Conservation (phyloP, 2,888 invertebrate genomes). For the Euproctis similis region DNA sequence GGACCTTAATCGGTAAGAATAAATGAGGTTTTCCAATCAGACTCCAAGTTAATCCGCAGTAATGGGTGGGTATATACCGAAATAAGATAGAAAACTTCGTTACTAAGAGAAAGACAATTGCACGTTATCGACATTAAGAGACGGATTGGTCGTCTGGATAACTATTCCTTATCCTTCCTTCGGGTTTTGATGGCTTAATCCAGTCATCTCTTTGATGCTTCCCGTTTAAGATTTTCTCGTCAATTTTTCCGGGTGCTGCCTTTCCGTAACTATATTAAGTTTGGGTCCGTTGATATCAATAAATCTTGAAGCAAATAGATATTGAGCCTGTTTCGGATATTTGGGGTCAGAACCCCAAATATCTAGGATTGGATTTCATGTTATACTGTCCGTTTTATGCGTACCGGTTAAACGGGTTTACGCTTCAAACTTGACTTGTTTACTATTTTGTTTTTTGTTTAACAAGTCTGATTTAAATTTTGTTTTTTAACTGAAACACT, state of each 20-base stretch:
- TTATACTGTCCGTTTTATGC: slow-evolving; percentile 1
- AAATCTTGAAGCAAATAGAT: slow-evolving; percentile 19
- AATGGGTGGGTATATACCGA: slow-evolving; percentile 6
- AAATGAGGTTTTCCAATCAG: slow-evolving; percentile 18
- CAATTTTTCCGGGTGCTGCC: slow-evolving; percentile 18
- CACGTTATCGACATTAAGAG: slow-evolving; percentile 9
- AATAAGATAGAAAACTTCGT: slow-evolving; percentile 10
- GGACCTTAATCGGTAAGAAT: background rate
- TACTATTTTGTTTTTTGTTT: no score
- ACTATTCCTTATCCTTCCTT: slow-evolving; percentile 10
- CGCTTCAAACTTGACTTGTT: no score
- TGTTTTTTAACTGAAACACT: no score
- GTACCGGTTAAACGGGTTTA: background rate
- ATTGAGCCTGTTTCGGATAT: slow-evolving; percentile 12
- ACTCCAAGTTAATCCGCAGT: slow-evolving; percentile 6
- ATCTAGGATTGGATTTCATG: slow-evolving; percentile 12
- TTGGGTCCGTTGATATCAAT: slow-evolving; percentile 17
- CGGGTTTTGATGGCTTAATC: slow-evolving; percentile 19
- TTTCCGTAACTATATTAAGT: slow-evolving; percentile 23
- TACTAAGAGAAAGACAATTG: slow-evolving; percentile 8
- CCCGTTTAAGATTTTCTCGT: slow-evolving; percentile 12
- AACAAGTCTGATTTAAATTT: no score
- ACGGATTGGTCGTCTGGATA: slow-evolving; percentile 5
- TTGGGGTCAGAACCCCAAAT: slow-evolving; percentile 10
- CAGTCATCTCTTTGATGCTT: slow-evolving; percentile 10